Percentiles rank a stretch among this genome's conserved stretches.
These are phyloP conservation scores for Pelodytes ibericus DNA, from an alignment of 2,797 vertebrate species.

Conservation along the genomic window DNA sequence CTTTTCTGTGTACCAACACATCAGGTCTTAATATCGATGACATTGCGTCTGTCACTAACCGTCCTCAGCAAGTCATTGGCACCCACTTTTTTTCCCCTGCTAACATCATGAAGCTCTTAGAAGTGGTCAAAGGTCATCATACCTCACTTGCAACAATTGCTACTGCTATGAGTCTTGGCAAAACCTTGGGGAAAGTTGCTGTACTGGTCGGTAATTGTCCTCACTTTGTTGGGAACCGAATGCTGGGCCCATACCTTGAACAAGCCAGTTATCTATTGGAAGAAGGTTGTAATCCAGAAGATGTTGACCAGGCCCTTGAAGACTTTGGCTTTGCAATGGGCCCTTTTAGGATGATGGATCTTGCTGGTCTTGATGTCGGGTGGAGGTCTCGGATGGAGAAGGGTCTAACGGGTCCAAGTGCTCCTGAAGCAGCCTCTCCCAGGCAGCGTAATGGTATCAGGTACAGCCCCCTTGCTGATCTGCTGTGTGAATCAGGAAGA, in stretches of 20 bases:
- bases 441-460: slow-evolving; percentile 69
- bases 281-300: slow-evolving; percentile 86
- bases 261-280: slow-evolving; percentile 86
- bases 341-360: slow-evolving; percentile 83
- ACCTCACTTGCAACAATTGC: slow-evolving; percentile 81
- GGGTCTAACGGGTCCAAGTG: slow-evolving; percentile 68
- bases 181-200: slow-evolving; percentile 81
- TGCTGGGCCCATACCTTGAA: slow-evolving; percentile 76
- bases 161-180: slow-evolving; percentile 83
- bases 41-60: slow-evolving; percentile 77
- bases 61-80: slow-evolving; percentile 84
- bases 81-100: slow-evolving; percentile 94
- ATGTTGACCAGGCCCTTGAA: slow-evolving; percentile 80
- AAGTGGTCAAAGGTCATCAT: slow-evolving; percentile 79
- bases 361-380: slow-evolving; percentile 87
- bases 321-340: slow-evolving; percentile 91
- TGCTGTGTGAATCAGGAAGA: slow-evolving; percentile 83
- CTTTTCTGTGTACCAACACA: slow-evolving; percentile 87
- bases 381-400: slow-evolving; percentile 80
- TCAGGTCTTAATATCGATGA: slow-evolving; percentile 84
- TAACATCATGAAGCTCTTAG: slow-evolving; percentile 88
- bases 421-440: slow-evolving; percentile 64
- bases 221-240: slow-evolving; percentile 91
- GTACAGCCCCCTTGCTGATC: slow-evolving; percentile 87
- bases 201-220: slow-evolving; percentile 89